These are phyloP conservation scores for Platyura marginata DNA, from an alignment of 1,140 invertebrate genomes.

Conservation along the genomic window DNA sequence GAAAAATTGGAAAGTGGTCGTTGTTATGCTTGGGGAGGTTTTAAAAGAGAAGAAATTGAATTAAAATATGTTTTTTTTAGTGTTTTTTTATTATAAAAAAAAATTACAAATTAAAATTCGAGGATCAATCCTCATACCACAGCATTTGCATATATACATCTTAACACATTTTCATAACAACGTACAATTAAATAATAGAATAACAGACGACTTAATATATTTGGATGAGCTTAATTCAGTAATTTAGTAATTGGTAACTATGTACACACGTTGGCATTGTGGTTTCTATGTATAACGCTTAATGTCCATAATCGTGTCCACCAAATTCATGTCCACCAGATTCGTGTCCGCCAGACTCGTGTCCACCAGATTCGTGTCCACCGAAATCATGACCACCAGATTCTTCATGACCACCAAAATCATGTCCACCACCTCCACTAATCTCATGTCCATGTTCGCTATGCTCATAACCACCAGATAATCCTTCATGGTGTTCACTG, in stretches of 20 bases:
- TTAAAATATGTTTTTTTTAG: too few relatives aligned
- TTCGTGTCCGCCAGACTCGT: background rate
- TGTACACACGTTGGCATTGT: background rate
- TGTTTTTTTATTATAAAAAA: too few relatives aligned
- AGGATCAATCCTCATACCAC: too few relatives aligned
- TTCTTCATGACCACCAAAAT: conserved; percentile 9
- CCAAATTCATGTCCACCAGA: background rate
- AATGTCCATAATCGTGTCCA: background rate
- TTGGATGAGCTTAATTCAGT: too few relatives aligned
- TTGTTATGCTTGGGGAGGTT: too few relatives aligned
- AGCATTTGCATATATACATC: too few relatives aligned
- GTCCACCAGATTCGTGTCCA: conserved; percentile 13
- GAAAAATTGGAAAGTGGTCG: too few relatives aligned
- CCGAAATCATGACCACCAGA: background rate
- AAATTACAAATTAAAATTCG: too few relatives aligned
- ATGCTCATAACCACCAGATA: conserved; percentile 15
- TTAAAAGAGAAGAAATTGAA: too few relatives aligned
- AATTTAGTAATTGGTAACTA: background rate
- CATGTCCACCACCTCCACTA: conserved; percentile 5
- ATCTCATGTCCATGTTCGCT: conserved; percentile 2
- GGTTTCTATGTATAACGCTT: background rate
- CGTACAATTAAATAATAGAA: too few relatives aligned
- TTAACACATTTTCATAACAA: too few relatives aligned
- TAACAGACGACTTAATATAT: too few relatives aligned
- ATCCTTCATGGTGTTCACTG: conserved; percentile 15